Evolutionary conservation across 2,797 vertebrate species (phyloP).

Genomic region (Octomys mimax): DNA sequence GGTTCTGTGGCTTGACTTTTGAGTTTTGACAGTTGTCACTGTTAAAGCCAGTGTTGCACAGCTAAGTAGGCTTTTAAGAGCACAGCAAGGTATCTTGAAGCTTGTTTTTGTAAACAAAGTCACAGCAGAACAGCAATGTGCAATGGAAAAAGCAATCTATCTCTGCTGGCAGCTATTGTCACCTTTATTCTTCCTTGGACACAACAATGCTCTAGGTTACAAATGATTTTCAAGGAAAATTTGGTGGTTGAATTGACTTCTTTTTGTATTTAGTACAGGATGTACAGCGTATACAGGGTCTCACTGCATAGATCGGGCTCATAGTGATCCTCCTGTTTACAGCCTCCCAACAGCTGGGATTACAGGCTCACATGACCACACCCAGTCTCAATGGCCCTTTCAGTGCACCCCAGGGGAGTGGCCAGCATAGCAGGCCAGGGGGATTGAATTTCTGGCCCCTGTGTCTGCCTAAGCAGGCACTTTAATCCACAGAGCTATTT

Average conservation of each 20-base stretch:
- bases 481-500: too few species aligned
- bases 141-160: constrained; percentile 49
- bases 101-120: constrained; percentile 62
- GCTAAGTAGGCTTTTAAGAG: neutral
- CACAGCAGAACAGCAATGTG: constrained; percentile 15
- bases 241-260: neutral
- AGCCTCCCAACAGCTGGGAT: too few species aligned
- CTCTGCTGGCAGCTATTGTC: constrained; percentile 56
- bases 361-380: too few species aligned
- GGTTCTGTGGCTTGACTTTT: constrained; percentile 20
- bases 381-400: too few species aligned
- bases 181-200: constrained; percentile 28
- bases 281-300: too few species aligned
- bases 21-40: neutral
- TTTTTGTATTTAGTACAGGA: too few species aligned
- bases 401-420: too few species aligned
- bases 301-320: too few species aligned
- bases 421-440: too few species aligned
- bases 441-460: too few species aligned
- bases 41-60: neutral
- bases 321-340: too few species aligned
- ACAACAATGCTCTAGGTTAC: neutral
- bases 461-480: too few species aligned
- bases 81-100: neutral
- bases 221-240: constrained; percentile 62